Conservation (phyloP, 2,797 vertebrate species). For the Sandelia bainsii region DNA sequence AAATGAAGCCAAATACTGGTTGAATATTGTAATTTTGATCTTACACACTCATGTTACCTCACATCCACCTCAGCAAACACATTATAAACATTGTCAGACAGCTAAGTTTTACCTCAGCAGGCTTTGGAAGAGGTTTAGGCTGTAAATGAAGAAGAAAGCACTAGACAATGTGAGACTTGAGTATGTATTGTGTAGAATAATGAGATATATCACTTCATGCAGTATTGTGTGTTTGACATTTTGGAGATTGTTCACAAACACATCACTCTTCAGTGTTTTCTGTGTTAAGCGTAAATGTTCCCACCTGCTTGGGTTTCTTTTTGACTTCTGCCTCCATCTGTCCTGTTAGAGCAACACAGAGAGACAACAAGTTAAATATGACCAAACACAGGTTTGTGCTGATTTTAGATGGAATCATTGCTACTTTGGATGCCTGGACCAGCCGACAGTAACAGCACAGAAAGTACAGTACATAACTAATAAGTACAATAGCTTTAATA, state of each 20-base stretch:
- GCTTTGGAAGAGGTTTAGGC: slow-evolving; percentile 59
- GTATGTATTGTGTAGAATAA: not conserved
- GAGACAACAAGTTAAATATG: not conserved
- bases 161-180: not conserved
- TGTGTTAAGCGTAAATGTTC: slow-evolving; percentile 2
- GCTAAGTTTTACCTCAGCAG: slow-evolving; percentile 47
- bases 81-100: not conserved
- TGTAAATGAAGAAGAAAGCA: slow-evolving; percentile 5
- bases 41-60: no score
- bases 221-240: no score
- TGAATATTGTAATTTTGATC: no score
- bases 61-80: no score
- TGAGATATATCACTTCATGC: no score
- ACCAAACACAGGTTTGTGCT: not conserved
- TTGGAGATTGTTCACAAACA: no score
- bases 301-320: slow-evolving; percentile 68
- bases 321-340: slow-evolving; percentile 76
- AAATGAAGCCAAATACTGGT: no score
- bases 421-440: no score
- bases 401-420: no score
- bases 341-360: slow-evolving; percentile 25
- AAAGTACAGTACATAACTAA: no score
- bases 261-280: not conserved
- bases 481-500: no score
- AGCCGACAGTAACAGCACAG: no score